Conservation (phyloP, 1,140 invertebrate genomes). For the Apis mellifera region DNA sequence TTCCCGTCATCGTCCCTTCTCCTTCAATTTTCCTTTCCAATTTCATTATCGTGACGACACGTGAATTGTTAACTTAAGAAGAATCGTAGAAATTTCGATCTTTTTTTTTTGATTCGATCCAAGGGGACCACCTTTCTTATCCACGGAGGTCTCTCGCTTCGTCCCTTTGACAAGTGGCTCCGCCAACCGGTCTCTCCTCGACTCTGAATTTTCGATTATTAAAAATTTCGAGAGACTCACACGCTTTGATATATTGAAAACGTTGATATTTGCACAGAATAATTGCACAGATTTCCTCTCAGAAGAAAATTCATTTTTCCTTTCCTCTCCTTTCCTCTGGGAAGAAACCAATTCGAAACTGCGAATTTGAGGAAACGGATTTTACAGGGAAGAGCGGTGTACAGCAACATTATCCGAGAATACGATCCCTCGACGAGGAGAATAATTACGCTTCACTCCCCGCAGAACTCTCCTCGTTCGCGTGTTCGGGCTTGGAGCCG, state of each 20-base stretch:
- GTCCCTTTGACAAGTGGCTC: neutral
- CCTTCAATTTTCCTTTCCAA: neutral
- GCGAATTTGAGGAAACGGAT: neutral
- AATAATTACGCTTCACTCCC: conserved; percentile 71
- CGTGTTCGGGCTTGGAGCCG: conserved; percentile 73
- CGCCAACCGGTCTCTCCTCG: neutral
- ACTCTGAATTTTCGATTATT: conserved; percentile 21
- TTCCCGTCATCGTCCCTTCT: neutral
- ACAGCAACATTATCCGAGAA: conserved; percentile 74
- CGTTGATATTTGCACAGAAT: no score
- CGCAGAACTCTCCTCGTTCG: conserved; percentile 72
- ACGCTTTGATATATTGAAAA: no score
- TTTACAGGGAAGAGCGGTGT: conserved; percentile 66
- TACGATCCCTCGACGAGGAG: conserved; percentile 66
- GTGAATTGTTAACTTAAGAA: no score
- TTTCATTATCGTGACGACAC: no score
- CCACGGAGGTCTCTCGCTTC: neutral
- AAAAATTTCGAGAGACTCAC: conserved; percentile 19
- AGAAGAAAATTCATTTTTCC: no score
- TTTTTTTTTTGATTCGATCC: no score
- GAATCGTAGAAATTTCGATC: no score
- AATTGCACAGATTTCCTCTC: no score
- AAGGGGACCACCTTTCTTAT: neutral
- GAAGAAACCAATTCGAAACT: no score
- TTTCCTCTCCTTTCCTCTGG: no score